phyloP scores from a whole-genome alignment of 2,113 vertebrate species.

The Apteryx mantelli region DNA sequence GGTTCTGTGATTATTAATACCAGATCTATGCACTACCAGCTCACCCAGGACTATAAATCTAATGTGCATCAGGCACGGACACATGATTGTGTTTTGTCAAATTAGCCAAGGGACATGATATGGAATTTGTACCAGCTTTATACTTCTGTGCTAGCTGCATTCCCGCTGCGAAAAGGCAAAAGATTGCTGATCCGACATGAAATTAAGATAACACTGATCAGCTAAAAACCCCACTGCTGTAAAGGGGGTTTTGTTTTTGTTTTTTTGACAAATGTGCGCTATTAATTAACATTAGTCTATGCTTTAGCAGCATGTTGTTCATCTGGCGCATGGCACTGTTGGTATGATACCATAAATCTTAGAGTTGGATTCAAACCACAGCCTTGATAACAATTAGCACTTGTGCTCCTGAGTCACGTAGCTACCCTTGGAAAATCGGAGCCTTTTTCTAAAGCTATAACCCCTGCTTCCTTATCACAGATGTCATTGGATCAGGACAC shows the following conservation, averaged over 20 bases:
- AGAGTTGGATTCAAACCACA: conserved; percentile 35
- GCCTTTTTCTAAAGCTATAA: neutral
- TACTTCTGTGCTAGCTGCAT: conserved; percentile 50
- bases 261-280: conserved; percentile 24
- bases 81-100: conserved; percentile 73
- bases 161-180: conserved; percentile 51
- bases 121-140: conserved; percentile 66
- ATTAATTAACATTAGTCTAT: neutral
- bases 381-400: neutral
- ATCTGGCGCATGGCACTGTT: neutral
- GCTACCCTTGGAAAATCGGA: neutral
- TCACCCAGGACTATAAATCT: conserved; percentile 64
- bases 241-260: neutral
- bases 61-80: conserved; percentile 64
- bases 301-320: neutral
- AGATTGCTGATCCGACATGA: conserved; percentile 25
- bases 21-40: conserved; percentile 64
- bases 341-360: neutral
- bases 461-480: neutral
- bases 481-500: neutral
- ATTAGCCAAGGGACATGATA: conserved; percentile 67
- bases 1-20: conserved; percentile 62
- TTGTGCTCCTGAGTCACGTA: neutral
- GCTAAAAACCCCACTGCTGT: neutral
- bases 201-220: neutral